Conservation (phyloP, 2,888 invertebrate genomes). For the Philopedon plagiatum region DNA sequence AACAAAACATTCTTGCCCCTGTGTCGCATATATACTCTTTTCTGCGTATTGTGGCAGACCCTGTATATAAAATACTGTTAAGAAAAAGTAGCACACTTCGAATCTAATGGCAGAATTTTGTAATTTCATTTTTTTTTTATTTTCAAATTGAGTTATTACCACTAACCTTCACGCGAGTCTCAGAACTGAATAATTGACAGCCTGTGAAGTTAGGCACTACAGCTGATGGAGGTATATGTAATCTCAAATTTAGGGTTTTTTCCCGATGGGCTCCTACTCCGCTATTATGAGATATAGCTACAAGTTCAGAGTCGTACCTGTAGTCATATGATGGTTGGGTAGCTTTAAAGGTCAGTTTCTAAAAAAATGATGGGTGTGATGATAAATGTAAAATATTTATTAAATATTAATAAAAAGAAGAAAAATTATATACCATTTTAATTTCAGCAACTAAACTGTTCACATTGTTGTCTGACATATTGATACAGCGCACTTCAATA, state of each 20-base stretch:
- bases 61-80: no score
- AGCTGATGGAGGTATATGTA: conserved; percentile 53
- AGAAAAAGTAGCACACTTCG: no score
- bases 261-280: conserved; percentile 60
- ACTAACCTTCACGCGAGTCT: conserved; percentile 51
- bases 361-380: no score
- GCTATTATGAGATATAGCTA: conserved; percentile 40
- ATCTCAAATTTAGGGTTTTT: conserved; percentile 52
- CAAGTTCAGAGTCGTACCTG: conserved; percentile 49
- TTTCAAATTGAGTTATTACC: no score
- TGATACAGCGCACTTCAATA: conserved; percentile 80
- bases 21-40: no score
- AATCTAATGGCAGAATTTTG: no score
- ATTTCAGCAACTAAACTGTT: conserved; percentile 76
- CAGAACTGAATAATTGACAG: conserved; percentile 50
- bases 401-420: no score
- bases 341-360: conserved; percentile 50
- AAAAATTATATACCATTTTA: conserved; percentile 80
- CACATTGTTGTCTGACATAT: conserved; percentile 80
- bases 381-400: no score
- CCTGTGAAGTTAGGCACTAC: conserved; percentile 54
- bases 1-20: no score
- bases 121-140: no score
- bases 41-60: no score
- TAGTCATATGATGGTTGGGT: conserved; percentile 40